phyloP scores from a whole-genome alignment of 2,888 invertebrate species.

The Apodemia duryi region DNA sequence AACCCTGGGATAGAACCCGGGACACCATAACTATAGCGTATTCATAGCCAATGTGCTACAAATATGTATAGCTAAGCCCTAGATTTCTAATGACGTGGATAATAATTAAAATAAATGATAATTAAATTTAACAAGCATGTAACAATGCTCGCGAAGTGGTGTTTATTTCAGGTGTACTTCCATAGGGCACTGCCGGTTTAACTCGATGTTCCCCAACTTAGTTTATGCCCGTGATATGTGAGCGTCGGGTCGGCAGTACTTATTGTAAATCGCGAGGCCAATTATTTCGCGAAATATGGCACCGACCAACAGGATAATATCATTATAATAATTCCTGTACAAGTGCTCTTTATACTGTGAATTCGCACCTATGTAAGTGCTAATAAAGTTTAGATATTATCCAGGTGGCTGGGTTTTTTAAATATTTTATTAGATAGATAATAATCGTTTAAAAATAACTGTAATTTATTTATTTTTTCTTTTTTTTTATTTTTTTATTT shows the following conservation, averaged over 20 bases:
- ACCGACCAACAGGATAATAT: constrained; percentile 31
- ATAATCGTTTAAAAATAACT: no score
- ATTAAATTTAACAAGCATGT: neutral
- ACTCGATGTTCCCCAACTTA: constrained; percentile 3
- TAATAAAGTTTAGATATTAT: no score
- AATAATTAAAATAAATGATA: no score
- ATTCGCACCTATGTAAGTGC: constrained; percentile 29
- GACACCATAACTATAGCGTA: no score
- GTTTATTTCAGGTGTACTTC: neutral
- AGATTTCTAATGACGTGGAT: no score
- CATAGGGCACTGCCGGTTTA: constrained; percentile 5
- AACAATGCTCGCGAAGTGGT: neutral
- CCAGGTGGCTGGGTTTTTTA: no score
- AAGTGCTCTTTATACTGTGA: constrained; percentile 31
- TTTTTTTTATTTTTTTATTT: no score
- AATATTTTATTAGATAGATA: no score
- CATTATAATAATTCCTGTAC: constrained; percentile 34
- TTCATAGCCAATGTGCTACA: no score
- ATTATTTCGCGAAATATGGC: constrained; percentile 49
- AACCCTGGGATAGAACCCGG: no score
- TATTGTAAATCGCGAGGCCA: constrained; percentile 47
- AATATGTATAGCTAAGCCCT: no score
- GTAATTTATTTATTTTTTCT: no score
- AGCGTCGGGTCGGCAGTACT: constrained; percentile 35
- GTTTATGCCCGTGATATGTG: constrained; percentile 31